A percentile compares a stretch with the other conserved stretches of the same genome.
Conservation (phyloP, 2,888 invertebrate species). For the Erebia aethiops region DNA sequence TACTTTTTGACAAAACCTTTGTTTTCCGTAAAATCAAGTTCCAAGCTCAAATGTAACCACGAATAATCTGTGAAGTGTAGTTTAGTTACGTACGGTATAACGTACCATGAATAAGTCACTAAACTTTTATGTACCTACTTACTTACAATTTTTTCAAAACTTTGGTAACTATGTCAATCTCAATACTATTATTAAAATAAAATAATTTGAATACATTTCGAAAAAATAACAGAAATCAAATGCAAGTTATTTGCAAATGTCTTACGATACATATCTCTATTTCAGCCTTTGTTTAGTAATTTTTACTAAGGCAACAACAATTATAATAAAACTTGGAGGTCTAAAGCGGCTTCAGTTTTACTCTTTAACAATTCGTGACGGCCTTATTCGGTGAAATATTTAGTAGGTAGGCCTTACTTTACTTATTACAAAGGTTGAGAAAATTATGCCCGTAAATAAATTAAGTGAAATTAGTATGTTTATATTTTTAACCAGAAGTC, state of each 20-base stretch:
- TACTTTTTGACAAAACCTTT: too few species aligned
- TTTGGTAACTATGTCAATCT: constrained; percentile 15
- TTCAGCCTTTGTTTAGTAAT: constrained; percentile 6
- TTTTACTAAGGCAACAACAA: constrained; percentile 8
- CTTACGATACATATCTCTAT: not conserved
- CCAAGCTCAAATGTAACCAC: too few species aligned
- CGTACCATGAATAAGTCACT: constrained; percentile 1
- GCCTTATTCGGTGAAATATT: not conserved
- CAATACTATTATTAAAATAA: not conserved
- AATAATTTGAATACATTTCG: not conserved
- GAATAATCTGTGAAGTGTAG: not conserved
- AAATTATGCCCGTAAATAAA: not conserved
- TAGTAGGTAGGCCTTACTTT: not conserved
- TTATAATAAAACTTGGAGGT: not conserved
- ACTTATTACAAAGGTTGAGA: not conserved
- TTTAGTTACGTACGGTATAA: not conserved
- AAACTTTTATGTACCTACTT: not conserved
- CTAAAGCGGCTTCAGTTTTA: not conserved
- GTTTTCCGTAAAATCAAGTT: too few species aligned
- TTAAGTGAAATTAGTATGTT: not conserved
- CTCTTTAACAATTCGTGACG: not conserved
- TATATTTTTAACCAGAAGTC: not conserved
- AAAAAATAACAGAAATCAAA: not conserved
- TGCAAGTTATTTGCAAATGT: constrained; percentile 5
- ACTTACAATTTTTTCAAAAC: not conserved